Evolutionary conservation across 2,113 vertebrate genomes (phyloP), one percentile per base, ranked within the genome.

Genomic region (Salvelinus alpinus): DNA sequence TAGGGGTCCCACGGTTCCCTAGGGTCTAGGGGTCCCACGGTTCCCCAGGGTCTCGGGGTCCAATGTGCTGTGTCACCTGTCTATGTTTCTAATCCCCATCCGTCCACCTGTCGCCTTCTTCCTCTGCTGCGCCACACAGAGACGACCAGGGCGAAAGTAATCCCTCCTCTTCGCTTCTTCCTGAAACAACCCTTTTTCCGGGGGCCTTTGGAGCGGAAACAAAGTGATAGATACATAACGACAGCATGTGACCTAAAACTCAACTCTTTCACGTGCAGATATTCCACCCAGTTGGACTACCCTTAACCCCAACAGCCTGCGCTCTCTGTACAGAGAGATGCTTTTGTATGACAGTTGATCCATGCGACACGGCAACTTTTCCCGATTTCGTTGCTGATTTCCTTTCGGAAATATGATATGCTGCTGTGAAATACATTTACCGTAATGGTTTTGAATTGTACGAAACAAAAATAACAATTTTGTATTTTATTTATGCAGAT

Each of bases 161-260:
- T 64, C 72, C 48, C 71, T 51, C 47, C 70, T 69, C 2, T 44
- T 11, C 72, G 74, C 4, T 29, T 27, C 9, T 9, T 44, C 62
- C 54, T 51, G 9, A 76, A 76, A 51, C 27, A 74, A 74, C 54
- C 72, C 82, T 71, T 54, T 72, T 86, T 88, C 85, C 72, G 4
- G 74, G 74, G 74, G 22, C 27, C 74, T 64, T n/a, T 88, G 79
- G 87, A 87, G 82, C 91, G 85, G 88, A 92, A 91, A 89, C 88
- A 91, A 80, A 86, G 88, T 94, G 93, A 92, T 86, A 83, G 87
- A 94, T 93, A 80, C 44, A 85, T 72, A 80, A 80, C 48, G 92
- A 94, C 93, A 93, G 90, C 84, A 91, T 90, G 86, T 95, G 94
- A 95, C 95, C 94, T 86, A 84, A 75, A 87, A 72, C 91, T 93